A percentile compares a stretch with the other conserved stretches of the same genome.
Evolutionary conservation across 23 tunicate genomes (phyloP).

Genomic region (Halocynthia roretzi): DNA sequence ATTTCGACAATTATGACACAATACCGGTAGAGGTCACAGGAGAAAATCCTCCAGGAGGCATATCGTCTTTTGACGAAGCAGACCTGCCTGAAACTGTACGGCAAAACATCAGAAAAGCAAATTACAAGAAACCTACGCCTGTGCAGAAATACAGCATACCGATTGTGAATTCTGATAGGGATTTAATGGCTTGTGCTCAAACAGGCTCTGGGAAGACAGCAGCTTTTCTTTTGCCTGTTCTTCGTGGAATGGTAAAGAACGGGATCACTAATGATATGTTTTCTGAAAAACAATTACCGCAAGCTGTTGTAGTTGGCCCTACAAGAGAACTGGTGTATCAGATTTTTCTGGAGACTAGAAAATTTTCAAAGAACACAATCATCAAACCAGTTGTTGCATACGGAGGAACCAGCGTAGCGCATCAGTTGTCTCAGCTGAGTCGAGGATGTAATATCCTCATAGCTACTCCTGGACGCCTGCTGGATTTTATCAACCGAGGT

Average conservation of each 20-base stretch:
- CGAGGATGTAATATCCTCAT: constrained; percentile 75
- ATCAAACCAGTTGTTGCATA: constrained; percentile 67
- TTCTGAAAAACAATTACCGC: constrained; percentile 50
- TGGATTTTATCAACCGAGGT: constrained; percentile 76
- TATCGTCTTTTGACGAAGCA: constrained; percentile 58
- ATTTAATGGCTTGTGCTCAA: constrained; percentile 97
- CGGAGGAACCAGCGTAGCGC: constrained; percentile 64
- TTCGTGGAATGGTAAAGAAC: constrained; percentile 35
- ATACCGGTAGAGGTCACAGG: constrained; percentile 90
- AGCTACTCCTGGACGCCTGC: constrained; percentile 88
- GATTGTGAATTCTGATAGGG: constrained; percentile 39
- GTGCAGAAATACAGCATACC: constrained; percentile 86
- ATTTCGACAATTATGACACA: constrained; percentile 75
- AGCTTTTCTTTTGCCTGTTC: constrained; percentile 76
- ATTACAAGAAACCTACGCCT: constrained; percentile 71
- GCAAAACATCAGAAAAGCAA: constrained; percentile 40
- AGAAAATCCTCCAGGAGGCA: constrained; percentile 52
- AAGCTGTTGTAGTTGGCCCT: constrained; percentile 83
- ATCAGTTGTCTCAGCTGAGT: constrained; percentile 40
- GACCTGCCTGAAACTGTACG: constrained; percentile 45
- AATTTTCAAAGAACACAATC: constrained; percentile 49
- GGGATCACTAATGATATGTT: constrained; percentile 36
- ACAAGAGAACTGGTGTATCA: constrained; percentile 83
- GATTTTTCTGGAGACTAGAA: constrained; percentile 66
- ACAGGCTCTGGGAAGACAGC: constrained; percentile 98